Evolutionary conservation across 2,888 invertebrate genomes (phyloP).

Genomic region (Bhutanitis thaidina): DNA sequence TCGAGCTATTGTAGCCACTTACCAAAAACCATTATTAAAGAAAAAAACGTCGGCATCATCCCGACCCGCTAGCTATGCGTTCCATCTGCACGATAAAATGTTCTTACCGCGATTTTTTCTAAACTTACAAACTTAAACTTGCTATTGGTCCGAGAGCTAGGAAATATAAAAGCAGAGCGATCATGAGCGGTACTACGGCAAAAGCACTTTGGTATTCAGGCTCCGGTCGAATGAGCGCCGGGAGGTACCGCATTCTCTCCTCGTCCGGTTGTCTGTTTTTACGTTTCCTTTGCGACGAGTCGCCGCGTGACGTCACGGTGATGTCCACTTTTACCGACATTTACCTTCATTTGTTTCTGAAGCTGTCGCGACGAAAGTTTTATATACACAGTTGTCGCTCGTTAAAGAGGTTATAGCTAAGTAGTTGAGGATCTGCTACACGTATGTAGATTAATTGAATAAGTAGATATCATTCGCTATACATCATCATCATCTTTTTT

Average conservation of each 20-base stretch:
- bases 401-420: too few species aligned
- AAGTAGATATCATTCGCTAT: too few species aligned
- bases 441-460: too few species aligned
- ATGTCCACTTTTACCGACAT: constrained; percentile 51
- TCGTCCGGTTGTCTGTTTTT: constrained; percentile 53
- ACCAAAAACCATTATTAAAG: too few species aligned
- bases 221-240: constrained; percentile 8
- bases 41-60: too few species aligned
- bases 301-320: constrained; percentile 29
- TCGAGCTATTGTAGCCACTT: too few species aligned
- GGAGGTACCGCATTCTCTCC: constrained; percentile 29
- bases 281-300: constrained; percentile 41
- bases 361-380: background rate
- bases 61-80: background rate
- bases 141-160: background rate
- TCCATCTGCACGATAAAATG: background rate
- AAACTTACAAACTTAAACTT: constrained; percentile 3
- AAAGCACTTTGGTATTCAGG: constrained; percentile 1
- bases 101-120: constrained; percentile 10
- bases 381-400: too few species aligned
- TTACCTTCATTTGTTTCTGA: background rate
- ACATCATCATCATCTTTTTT: too few species aligned
- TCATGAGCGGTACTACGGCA: background rate
- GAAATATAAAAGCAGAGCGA: background rate
- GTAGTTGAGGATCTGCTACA: too few species aligned